Base-by-base conservation (phyloP, 2,888 invertebrate species). In the Melanotus villosus region DNA sequence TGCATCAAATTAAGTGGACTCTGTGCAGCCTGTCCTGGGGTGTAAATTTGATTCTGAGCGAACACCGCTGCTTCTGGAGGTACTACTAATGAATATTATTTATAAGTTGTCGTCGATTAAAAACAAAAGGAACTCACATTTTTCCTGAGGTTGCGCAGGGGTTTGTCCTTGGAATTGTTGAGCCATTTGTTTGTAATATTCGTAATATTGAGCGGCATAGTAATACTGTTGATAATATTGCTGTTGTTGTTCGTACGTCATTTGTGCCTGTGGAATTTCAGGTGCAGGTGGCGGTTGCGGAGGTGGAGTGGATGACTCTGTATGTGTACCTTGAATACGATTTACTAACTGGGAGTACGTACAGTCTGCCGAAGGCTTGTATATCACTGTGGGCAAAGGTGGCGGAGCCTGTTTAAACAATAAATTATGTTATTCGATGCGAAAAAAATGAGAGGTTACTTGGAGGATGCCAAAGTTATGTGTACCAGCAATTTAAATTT, bases 281-380 rank as follows among this genome's bases (percentile, higher is more conserved):
- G 71, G 74, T 0, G 83, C 84, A 71, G 84, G 85, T 19, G 86
- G 86, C 1, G 86, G n/a, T n/a, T n/a, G 85, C 58, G 85, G 86
- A 0, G 86, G 83, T 70, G 84, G 83, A 76, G 38, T 86, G 85
- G 0, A 84, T 85, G 84, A 83, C 19, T 84, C 81, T 47, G 81
- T 74, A 34, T 74, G 73, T 4, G 74, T 62, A 50, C 65, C 94
- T 69, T 93, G 92, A 79, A 97, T 94, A 84, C 94, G 93, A 78
- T 92, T 94, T 45, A 96, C 93, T 74, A 97, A 86, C 88, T 95
- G 92, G 6, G 94, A 93, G 84, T 96, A 97, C 68, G 95, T 91
- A 84, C 95, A 95, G 87, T 95, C 93, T 0, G 93, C 92, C 1
- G 93, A 93, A 9, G 94, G 94, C 80, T 92, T 93, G 86, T 94